Evolutionary conservation across 2,113 vertebrate genomes (phyloP).

Genomic region (Ia io): DNA sequence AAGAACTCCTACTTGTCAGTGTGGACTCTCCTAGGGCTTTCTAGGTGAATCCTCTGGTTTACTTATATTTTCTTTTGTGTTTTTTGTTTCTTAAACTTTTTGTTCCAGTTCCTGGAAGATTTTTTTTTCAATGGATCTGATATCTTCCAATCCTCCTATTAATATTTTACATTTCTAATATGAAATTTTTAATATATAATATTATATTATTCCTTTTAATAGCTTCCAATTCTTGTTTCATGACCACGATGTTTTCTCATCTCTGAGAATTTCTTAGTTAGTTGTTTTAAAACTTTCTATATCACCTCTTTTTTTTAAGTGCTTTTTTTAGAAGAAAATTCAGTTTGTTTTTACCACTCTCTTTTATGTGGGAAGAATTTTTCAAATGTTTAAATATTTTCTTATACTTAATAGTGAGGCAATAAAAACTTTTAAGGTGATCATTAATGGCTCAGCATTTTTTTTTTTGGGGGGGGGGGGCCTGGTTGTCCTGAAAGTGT

Average conservation of each 20-base stretch:
- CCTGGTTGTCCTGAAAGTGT: not conserved
- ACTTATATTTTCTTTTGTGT: not conserved
- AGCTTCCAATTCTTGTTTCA: slow-evolving; percentile 26
- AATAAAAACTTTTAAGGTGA: not conserved
- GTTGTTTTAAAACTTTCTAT: not conserved
- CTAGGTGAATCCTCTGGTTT: not conserved
- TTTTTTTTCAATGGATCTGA: not conserved
- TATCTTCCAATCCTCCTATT: not conserved
- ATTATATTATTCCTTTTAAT: not conserved
- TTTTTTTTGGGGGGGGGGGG: not conserved
- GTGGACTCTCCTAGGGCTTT: not conserved
- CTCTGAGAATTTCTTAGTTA: not conserved
- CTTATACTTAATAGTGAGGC: not conserved
- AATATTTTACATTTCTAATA: slow-evolving; percentile 16
- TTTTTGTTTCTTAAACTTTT: slow-evolving; percentile 12
- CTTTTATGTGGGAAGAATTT: not conserved
- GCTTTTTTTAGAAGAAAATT: not conserved
- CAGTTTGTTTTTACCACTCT: not conserved
- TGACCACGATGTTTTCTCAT: not conserved
- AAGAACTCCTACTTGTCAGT: not conserved
- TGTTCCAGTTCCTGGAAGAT: not conserved
- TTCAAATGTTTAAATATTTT: not conserved
- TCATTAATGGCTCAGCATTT: not conserved
- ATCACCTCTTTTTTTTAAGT: not conserved
- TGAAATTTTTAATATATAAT: slow-evolving; percentile 44